A percentile compares a stretch with the other conserved stretches of the same genome.
Conservation (phyloP, 2,113 vertebrate genomes). For the Rhizomys pruinosus region DNA sequence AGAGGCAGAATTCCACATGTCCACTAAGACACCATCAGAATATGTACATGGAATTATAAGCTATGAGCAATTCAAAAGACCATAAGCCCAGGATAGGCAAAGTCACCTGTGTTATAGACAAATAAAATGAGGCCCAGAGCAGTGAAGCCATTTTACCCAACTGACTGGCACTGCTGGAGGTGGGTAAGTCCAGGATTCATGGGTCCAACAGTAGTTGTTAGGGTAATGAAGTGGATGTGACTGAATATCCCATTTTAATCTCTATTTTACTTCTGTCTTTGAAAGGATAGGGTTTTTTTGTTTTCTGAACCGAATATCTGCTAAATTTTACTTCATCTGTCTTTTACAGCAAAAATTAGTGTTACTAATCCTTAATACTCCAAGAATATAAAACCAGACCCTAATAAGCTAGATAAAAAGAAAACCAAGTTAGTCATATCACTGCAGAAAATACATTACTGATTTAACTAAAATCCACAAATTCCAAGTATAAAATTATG, state of each 20-base stretch:
- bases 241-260: background rate
- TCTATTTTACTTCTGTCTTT: background rate
- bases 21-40: background rate
- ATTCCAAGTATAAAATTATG: background rate
- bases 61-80: background rate
- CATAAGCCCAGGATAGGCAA: background rate
- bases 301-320: background rate
- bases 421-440: background rate
- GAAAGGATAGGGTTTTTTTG: background rate
- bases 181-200: background rate
- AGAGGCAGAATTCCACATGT: background rate
- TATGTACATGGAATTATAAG: background rate
- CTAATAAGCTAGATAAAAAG: background rate
- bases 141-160: background rate
- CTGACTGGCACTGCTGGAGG: background rate
- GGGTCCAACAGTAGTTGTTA: background rate
- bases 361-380: slow-evolving; percentile 23
- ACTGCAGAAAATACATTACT: background rate
- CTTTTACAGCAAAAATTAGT: background rate
- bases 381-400: background rate
- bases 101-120: background rate
- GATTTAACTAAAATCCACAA: background rate
- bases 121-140: background rate
- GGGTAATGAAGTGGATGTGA: background rate
- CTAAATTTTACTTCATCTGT: background rate